A percentile compares a stretch with the other conserved stretches of the same genome.
Evolutionary conservation across 2,888 invertebrate genomes (phyloP).

Genomic region (Phengaris arion): DNA sequence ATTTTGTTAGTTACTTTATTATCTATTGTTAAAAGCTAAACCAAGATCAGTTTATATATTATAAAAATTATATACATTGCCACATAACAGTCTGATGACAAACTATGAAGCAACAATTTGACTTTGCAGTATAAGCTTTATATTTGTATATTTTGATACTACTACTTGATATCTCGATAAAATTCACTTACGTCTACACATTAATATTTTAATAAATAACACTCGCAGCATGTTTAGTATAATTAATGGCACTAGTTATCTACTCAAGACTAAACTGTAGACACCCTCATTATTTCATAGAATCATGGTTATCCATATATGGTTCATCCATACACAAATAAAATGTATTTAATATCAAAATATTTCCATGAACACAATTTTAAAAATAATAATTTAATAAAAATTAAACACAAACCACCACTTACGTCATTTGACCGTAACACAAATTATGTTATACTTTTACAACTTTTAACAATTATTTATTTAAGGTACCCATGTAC

Average conservation of each 20-base stretch:
- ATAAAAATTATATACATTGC: constrained; percentile 36
- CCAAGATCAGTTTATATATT: constrained; percentile 23
- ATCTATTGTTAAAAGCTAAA: constrained; percentile 55
- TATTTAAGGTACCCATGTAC: too few species aligned
- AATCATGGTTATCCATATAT: too few species aligned
- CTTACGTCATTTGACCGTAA: background rate
- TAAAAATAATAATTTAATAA: background rate
- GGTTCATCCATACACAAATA: background rate
- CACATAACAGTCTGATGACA: constrained; percentile 47
- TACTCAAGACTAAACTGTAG: constrained; percentile 48
- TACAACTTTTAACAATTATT: too few species aligned
- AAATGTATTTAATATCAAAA: constrained; percentile 13
- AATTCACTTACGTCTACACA: constrained; percentile 39
- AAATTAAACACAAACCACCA: background rate
- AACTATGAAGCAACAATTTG: constrained; percentile 30
- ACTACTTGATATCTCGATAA: constrained; percentile 25
- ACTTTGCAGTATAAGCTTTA: constrained; percentile 15
- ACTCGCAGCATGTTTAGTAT: constrained; percentile 48
- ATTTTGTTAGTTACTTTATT: constrained; percentile 55
- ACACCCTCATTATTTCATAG: background rate
- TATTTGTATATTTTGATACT: constrained; percentile 15
- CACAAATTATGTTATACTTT: background rate
- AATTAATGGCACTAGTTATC: constrained; percentile 67
- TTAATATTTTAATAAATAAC: constrained; percentile 45
- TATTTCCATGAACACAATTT: constrained; percentile 13